phyloP scores from a whole-genome alignment of 2,888 invertebrate genomes.

The Troides helena region DNA sequence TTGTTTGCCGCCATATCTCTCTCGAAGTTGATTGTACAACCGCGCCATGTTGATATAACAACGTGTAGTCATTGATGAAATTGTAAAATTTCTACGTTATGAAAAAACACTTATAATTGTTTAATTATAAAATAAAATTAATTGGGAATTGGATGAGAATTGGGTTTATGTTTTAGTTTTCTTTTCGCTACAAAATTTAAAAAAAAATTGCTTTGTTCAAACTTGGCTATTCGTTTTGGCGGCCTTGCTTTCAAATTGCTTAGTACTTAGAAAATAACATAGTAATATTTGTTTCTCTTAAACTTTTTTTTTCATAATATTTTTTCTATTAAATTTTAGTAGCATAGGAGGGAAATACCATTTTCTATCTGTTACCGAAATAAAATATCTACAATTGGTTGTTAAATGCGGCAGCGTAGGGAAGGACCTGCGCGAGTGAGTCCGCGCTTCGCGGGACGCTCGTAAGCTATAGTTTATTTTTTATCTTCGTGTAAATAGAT shows the following conservation, averaged over 20 bases:
- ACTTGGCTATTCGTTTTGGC: conserved; percentile 42
- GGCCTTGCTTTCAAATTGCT: conserved; percentile 58
- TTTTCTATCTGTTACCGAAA: conserved; percentile 12
- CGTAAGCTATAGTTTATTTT: conserved; percentile 38
- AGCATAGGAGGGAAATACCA: conserved; percentile 8
- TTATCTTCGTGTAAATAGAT: conserved; percentile 65
- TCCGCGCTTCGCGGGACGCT: background rate
- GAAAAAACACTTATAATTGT: conserved; percentile 37
- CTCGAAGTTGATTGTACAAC: conserved; percentile 12
- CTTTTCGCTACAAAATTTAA: conserved; percentile 47
- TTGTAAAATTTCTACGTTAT: conserved; percentile 40
- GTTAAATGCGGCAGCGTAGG: background rate
- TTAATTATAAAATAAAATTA: conserved; percentile 29
- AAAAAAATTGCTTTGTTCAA: conserved; percentile 42
- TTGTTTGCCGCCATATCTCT: conserved; percentile 17
- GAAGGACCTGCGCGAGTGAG: background rate
- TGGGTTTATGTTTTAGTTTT: conserved; percentile 42
- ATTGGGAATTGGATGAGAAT: conserved; percentile 39
- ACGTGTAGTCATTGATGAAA: conserved; percentile 58
- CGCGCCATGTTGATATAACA: conserved; percentile 34
- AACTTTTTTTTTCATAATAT: background rate
- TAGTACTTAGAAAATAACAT: conserved; percentile 58
- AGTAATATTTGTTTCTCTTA: background rate
- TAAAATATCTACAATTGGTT: conserved; percentile 4
- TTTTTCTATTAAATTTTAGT: conserved; percentile 12